These are phyloP conservation scores for Kryptolebias ocellatus DNA, from an alignment of 2,797 vertebrate genomes.

Conservation along the genomic window DNA sequence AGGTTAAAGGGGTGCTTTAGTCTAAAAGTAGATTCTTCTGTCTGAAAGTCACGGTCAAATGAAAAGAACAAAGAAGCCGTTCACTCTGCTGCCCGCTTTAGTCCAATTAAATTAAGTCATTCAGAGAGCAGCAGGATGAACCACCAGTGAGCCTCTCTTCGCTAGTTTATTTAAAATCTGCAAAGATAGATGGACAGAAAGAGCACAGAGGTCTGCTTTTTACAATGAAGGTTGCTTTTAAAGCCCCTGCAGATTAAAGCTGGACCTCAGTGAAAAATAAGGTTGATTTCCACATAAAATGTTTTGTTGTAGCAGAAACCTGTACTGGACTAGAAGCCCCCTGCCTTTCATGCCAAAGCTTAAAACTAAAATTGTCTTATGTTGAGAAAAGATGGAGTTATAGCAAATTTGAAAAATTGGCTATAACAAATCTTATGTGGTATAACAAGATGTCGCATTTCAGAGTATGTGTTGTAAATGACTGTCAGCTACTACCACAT, in stretches of 20 bases:
- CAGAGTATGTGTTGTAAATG: no score
- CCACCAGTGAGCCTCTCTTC: slow-evolving; percentile 19
- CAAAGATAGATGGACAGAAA: neutral
- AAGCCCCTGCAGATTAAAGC: neutral
- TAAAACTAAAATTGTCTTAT: no score
- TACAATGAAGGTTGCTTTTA: neutral
- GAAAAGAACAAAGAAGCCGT: slow-evolving; percentile 58
- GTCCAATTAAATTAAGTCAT: slow-evolving; percentile 51
- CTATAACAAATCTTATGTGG: no score
- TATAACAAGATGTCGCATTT: no score
- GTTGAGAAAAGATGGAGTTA: no score
- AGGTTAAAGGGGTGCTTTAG: neutral
- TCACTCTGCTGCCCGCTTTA: slow-evolving; percentile 24
- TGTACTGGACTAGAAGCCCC: neutral
- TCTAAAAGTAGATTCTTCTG: slow-evolving; percentile 26
- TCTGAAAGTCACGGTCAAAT: slow-evolving; percentile 39
- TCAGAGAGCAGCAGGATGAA: slow-evolving; percentile 41
- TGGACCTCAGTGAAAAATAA: neutral
- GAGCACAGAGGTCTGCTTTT: neutral
- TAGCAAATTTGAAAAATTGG: no score
- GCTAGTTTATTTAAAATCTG: slow-evolving; percentile 4
- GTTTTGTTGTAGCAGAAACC: neutral
- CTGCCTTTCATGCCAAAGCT: no score
- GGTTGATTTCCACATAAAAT: neutral
- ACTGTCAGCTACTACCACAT: no score